phyloP scores from a whole-genome alignment of 2,888 invertebrate genomes.

The Campaea margaritaria region DNA sequence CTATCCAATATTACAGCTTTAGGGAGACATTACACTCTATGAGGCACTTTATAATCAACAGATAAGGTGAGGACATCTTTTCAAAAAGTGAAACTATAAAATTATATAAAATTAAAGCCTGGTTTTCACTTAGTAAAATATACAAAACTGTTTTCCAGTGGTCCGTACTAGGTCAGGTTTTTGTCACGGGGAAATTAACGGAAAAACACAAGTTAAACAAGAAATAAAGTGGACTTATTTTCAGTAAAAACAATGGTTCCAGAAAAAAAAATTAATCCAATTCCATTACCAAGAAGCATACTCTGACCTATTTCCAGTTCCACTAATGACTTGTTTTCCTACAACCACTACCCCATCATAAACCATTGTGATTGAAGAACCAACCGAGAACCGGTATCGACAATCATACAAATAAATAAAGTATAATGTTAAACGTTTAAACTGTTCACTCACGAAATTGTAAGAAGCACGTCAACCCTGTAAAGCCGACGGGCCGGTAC shows the following conservation, averaged over 20 bases:
- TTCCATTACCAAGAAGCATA: neutral
- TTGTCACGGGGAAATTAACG: no score
- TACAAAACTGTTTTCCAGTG: no score
- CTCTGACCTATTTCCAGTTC: neutral
- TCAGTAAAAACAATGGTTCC: no score
- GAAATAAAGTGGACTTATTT: no score
- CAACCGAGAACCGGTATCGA: constrained; percentile 32
- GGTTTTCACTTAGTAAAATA: no score
- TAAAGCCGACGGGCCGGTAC: constrained; percentile 20
- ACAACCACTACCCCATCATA: constrained; percentile 8
- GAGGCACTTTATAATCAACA: constrained; percentile 1
- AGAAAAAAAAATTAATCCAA: no score
- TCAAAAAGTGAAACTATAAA: neutral
- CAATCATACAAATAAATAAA: constrained; percentile 39
- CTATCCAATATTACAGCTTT: constrained; percentile 1
- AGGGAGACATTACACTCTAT: neutral
- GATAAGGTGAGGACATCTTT: neutral
- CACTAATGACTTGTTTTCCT: constrained; percentile 10
- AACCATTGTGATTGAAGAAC: constrained; percentile 21
- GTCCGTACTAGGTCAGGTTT: no score
- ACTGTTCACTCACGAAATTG: constrained; percentile 41
- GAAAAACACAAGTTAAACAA: no score
- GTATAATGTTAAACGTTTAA: constrained; percentile 39
- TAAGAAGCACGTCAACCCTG: constrained; percentile 40
- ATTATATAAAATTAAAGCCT: no score